Evolutionary conservation across 2,888 invertebrate genomes (phyloP).

Genomic region (Caenorhabditis zanzibari): DNA sequence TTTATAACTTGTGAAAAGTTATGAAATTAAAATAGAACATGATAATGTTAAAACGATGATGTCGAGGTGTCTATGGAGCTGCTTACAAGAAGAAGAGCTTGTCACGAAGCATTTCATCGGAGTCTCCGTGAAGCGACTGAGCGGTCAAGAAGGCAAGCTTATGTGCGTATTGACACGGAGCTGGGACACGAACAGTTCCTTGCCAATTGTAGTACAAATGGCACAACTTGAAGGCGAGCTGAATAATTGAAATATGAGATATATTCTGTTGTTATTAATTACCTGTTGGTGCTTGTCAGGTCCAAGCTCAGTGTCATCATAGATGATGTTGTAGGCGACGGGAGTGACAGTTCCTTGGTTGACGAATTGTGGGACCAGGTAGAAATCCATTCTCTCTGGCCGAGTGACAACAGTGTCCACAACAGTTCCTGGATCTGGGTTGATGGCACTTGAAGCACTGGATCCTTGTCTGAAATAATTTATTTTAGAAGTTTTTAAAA

Average conservation of each 20-base stretch:
- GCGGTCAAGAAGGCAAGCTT: constrained; percentile 93
- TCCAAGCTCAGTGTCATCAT: constrained; percentile 88
- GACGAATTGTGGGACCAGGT: constrained; percentile 91
- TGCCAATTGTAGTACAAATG: constrained; percentile 95
- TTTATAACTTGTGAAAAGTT: neutral
- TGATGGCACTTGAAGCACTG: constrained; percentile 83
- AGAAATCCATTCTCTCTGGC: constrained; percentile 89
- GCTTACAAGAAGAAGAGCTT: constrained; percentile 74
- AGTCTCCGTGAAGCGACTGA: constrained; percentile 88
- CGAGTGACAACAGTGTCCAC: constrained; percentile 87
- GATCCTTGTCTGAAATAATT: constrained; percentile 36
- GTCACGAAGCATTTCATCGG: constrained; percentile 67
- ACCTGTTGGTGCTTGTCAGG: constrained; percentile 89
- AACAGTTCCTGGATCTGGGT: constrained; percentile 92
- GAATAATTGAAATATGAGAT: constrained; percentile 8
- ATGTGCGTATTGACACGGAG: constrained; percentile 96
- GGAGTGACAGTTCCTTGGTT: constrained; percentile 93
- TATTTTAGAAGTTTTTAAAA: neutral
- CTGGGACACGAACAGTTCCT: constrained; percentile 90
- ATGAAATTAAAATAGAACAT: constrained; percentile 24
- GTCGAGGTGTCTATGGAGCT: neutral
- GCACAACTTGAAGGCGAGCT: constrained; percentile 90
- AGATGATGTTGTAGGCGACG: constrained; percentile 92
- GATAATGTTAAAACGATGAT: constrained; percentile 26
- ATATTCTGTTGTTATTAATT: neutral